Evolutionary conservation across 2,113 vertebrate species (phyloP), one percentile per base, ranked within the genome.

Genomic region (Tachysurus vachellii): DNA sequence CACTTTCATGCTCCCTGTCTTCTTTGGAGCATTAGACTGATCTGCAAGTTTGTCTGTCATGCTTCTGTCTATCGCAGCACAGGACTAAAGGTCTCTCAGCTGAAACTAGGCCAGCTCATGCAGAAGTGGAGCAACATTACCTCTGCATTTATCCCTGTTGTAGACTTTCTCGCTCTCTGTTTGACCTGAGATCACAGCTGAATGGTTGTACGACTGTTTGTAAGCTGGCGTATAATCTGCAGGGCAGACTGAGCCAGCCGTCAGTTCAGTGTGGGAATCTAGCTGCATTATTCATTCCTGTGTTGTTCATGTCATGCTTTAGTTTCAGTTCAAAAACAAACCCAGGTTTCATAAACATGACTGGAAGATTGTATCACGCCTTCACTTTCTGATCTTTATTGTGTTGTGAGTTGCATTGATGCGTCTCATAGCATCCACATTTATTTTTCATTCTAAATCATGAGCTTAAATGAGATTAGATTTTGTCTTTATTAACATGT

Each of bases 321-420:
- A 70, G 85, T 86, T 86, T 86, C 85, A 86, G 28, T 86, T 80
- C 61, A 54, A 21, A 44, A 42, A 56, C 28, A 44, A 61, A 61
- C 28, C 17, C 77, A 13, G 13, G 56, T 81, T 80, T 80, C 79
- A 80, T 28, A 80, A 42, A 80, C 77, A 42, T 59, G 17, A 59
- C 31, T 21, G 77, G 6, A 14, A 31, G 59, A 16, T 28, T 53
- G 42, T 85, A 36, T 0, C 36, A 50, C 23, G 14, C 75, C 57
- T 79, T 7, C 42, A 4, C 19, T 44, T 26, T 42, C 17, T 61
- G 14, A n/a, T 53, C 23, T 36, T 28, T 16, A 59, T 47, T 28
- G 28, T 11, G 17, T 21, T 26, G 47, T 53, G 75, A 85, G 44
- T 12, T 61, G 47, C 5, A 50, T 1, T 3, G 17, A 36, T 11